A percentile compares a stretch with the other conserved stretches of the same genome.
phyloP scores from a whole-genome alignment of 2,888 invertebrate species.

The Bellardia bayeri region DNA sequence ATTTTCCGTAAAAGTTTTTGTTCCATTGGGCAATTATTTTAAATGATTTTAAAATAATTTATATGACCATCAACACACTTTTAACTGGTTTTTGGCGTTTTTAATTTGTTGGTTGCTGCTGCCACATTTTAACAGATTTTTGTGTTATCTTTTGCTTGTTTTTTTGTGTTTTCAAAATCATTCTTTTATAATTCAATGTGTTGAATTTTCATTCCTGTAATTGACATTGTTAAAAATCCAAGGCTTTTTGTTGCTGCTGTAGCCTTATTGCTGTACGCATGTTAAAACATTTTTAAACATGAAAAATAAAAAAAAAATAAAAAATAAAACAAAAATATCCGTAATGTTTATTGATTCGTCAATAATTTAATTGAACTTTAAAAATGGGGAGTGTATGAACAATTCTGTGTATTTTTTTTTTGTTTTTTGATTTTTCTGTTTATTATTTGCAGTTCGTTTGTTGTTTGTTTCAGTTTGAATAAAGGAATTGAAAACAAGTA shows the following conservation, averaged over 20 bases:
- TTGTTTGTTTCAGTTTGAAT: slow-evolving; percentile 34
- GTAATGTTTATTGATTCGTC: slow-evolving; percentile 71
- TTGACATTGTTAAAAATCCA: slow-evolving; percentile 71
- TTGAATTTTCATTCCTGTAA: slow-evolving; percentile 73
- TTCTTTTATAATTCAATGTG: slow-evolving; percentile 66
- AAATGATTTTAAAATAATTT: slow-evolving; percentile 60
- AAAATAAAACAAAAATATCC: slow-evolving; percentile 5
- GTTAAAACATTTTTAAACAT: slow-evolving; percentile 23
- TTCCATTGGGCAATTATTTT: slow-evolving; percentile 49
- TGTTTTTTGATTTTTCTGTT: neutral
- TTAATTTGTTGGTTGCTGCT: slow-evolving; percentile 51
- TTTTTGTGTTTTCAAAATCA: slow-evolving; percentile 26
- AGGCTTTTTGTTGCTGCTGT: slow-evolving; percentile 28
- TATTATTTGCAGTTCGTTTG: slow-evolving; percentile 44
- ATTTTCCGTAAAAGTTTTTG: neutral
- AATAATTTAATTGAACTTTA: slow-evolving; percentile 73
- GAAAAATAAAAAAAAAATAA: slow-evolving; percentile 30
- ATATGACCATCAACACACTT: slow-evolving; percentile 63
- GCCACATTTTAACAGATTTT: slow-evolving; percentile 1
- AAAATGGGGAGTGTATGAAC: slow-evolving; percentile 38
- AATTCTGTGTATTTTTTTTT: slow-evolving; percentile 3
- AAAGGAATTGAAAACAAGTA: slow-evolving; percentile 41
- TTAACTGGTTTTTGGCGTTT: slow-evolving; percentile 66
- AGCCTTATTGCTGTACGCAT: slow-evolving; percentile 29
- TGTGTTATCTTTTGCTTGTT: neutral